phyloP scores from a whole-genome alignment of 2,797 vertebrate species.

The Coregonus ussuriensis region DNA sequence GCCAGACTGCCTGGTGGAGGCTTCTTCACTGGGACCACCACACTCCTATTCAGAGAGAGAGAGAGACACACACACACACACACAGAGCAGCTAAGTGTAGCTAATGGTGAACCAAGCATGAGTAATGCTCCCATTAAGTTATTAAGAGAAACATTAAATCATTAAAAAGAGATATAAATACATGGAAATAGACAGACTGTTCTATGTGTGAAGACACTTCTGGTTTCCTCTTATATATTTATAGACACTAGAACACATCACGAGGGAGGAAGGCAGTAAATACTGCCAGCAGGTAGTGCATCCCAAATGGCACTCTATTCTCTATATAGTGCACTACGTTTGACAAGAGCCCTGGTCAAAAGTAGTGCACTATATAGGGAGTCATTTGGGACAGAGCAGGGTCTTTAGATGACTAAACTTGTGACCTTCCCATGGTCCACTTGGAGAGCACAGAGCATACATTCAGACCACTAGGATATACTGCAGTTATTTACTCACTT shows the following conservation, averaged over 20 bases:
- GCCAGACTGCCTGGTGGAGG: constrained; percentile 84
- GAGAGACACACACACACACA: constrained; percentile 9
- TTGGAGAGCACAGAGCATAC: constrained; percentile 32
- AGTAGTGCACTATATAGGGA: constrained; percentile 35
- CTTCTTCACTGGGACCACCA: constrained; percentile 95
- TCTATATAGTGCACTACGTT: neutral
- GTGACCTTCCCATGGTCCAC: constrained; percentile 42
- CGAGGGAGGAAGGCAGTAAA: constrained; percentile 1
- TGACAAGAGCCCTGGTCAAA: neutral
- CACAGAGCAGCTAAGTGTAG: neutral
- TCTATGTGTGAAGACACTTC: constrained; percentile 1
- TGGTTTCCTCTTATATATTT: constrained; percentile 12
- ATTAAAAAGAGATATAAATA: neutral
- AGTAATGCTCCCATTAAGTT: constrained; percentile 30
- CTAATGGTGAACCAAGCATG: constrained; percentile 20
- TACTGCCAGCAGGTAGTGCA: neutral
- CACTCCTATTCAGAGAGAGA: constrained; percentile 79
- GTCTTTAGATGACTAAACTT: constrained; percentile 49
- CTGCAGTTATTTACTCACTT: neutral
- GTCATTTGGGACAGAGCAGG: constrained; percentile 12
- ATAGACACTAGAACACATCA: constrained; percentile 17
- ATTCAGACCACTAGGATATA: constrained; percentile 29
- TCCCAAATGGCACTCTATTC: neutral
- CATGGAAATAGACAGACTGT: constrained; percentile 7
- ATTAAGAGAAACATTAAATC: constrained; percentile 15